Base-by-base conservation (phyloP, 2,888 invertebrate genomes). In the Blomia tropicalis region DNA sequence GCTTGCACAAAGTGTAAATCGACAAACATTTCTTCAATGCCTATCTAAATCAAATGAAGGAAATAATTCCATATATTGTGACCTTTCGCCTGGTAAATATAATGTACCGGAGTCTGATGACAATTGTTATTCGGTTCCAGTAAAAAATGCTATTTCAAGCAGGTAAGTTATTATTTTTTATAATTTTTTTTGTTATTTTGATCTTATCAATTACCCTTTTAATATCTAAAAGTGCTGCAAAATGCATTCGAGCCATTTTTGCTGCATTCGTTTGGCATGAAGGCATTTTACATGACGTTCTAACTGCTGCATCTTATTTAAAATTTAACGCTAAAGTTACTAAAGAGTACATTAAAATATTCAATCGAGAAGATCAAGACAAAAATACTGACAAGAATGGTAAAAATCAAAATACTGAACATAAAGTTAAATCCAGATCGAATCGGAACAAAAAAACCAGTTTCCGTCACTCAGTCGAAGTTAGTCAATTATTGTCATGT, bases 191-290 rank as follows among this genome's bases (percentile, higher is more conserved):
- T 36, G 17, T 11, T 11, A 36, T 36, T 36, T 36, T 17, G 7
- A 17, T 36, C 36, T 36, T n/a, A n/a, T n/a, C n/a, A n/a, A n/a
- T n/a, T n/a, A n/a, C n/a, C n/a, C n/a, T n/a, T n/a, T n/a, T n/a
- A n/a, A n/a, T n/a, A n/a, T n/a, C n/a, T n/a, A n/a, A 25, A 22
- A 87, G 90, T 0, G 84, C 91, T 60, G 91, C 90, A 0, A 91
- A 93, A 73, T 85, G 89, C 69, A 75, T 92, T 25, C 77, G 96
- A n/a, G 87, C 92, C 0, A 87, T 92, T 4, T 96, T 96, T 74
- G 93, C 95, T 0, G 91, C 95, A 0, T 83, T 95, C 69, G 76
- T 96, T 1, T 96, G 95, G 93, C 95, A 96, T 72, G 93, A 95
- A 76, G 88, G 92, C 17, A 83, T 95, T 54, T 92, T 95, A 0